Base-by-base conservation (phyloP, 2,888 invertebrate species). In the Cybosia mesomella region DNA sequence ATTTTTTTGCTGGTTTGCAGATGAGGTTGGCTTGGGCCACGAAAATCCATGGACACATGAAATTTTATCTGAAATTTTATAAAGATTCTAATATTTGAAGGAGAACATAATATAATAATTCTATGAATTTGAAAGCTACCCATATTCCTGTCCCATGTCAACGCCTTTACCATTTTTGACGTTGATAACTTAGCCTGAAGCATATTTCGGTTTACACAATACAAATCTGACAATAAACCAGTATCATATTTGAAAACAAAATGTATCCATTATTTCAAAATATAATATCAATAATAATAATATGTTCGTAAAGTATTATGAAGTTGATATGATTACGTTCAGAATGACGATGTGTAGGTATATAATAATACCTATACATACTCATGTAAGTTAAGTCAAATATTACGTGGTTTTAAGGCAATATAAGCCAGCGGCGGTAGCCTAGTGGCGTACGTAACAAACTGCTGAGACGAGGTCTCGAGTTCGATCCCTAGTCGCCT, bases 131-230 rank as follows among this genome's bases (percentile, higher is more conserved):
- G 22, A 43, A 49, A 43, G 43, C 32, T 58, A 43, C 39, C 28
- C 36, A 43, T 32, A 43, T 64, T 39, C 43, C 58, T 58, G 43
- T 58, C 57, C 58, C 21, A 43, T 43, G 43, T 58, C 58, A 64
- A 58, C 28, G 43, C 34, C 21, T 58, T 28, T 43, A 13, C 10
- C 28, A 57, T 43, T 58, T 64, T 64, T 64, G 58, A 43, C 43
- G 58, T 58, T 43, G 24, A 61, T 49, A 61, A 24, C 28, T 18
- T 49, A 43, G 43, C 64, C 32, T 57, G 58, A 32, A 32, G 64
- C 39, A n/a, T 36, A 36, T 63, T 63, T 55, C 18, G 39, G 49
- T 28, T 32, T 43, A 49, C 28, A 64, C 58, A 64, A 64, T 64
- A 58, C 28, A 58, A 21, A 21, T 43, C 43, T 39, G 32, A 58